Percentiles rank a stretch among this genome's conserved stretches.
These are phyloP conservation scores for Paracyclopina nana DNA, from an alignment of 1,140 invertebrate species.

Conservation along the genomic window DNA sequence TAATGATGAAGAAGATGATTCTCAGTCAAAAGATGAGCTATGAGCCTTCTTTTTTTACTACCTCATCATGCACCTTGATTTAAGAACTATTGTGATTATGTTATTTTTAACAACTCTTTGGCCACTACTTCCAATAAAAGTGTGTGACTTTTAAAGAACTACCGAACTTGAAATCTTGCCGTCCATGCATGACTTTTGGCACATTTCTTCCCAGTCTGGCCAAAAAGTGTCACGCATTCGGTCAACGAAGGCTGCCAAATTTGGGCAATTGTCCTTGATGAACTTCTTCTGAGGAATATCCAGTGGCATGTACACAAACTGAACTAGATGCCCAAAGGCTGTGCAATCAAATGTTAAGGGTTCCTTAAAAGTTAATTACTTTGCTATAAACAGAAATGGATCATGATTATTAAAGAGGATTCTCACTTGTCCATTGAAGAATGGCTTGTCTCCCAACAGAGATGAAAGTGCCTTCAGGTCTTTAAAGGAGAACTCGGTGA, in stretches of 20 bases:
- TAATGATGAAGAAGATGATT: conserved; percentile 20
- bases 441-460: conserved; percentile 24
- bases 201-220: conserved; percentile 22
- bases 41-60: too few relatives aligned
- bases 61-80: too few relatives aligned
- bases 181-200: conserved; percentile 6
- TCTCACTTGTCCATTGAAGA: conserved; percentile 25
- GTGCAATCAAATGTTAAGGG: conserved; percentile 21
- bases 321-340: conserved; percentile 21
- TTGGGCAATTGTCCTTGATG: conserved; percentile 20
- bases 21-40: too few relatives aligned
- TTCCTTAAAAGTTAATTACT: too few relatives aligned
- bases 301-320: conserved; percentile 20
- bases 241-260: conserved; percentile 20
- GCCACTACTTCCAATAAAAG: too few relatives aligned
- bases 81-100: too few relatives aligned
- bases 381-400: too few relatives aligned
- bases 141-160: too few relatives aligned
- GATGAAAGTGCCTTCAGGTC: conserved; percentile 24
- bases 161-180: too few relatives aligned
- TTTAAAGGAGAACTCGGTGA: conserved; percentile 3
- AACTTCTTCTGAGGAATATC: not conserved
- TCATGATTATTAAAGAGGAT: too few relatives aligned
- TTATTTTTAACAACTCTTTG: too few relatives aligned
- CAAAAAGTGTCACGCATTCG: conserved; percentile 21